These are phyloP conservation scores for Chymomyza amoena DNA, from an alignment of 2,888 invertebrate genomes.

Conservation along the genomic window DNA sequence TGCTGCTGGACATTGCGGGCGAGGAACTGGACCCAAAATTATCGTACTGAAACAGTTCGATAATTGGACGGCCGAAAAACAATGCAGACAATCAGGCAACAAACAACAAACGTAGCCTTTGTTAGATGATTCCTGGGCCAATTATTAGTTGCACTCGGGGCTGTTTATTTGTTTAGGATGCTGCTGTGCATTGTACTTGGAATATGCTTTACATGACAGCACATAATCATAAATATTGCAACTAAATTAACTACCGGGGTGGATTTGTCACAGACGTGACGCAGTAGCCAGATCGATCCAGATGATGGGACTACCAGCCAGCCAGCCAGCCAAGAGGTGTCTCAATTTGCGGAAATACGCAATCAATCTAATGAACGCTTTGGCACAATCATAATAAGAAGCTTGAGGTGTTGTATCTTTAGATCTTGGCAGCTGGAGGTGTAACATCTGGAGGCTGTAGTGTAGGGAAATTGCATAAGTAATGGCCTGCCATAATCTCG, in stretches of 20 bases:
- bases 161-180: slow-evolving; percentile 62
- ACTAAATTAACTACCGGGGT: slow-evolving; percentile 47
- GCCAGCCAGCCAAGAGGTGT: not conserved
- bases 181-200: slow-evolving; percentile 27
- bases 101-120: not conserved
- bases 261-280: not conserved
- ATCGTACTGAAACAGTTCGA: slow-evolving; percentile 28
- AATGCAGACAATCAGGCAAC: slow-evolving; percentile 43
- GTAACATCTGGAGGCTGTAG: not conserved
- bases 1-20: not conserved
- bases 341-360: not conserved
- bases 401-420: not conserved
- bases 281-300: not conserved
- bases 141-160: slow-evolving; percentile 14
- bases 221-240: slow-evolving; percentile 65
- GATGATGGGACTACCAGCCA: not conserved
- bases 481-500: slow-evolving; percentile 1
- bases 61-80: slow-evolving; percentile 61
- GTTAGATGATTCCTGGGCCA: not conserved
- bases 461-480: not conserved
- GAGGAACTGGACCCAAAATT: slow-evolving; percentile 2
- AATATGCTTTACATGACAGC: slow-evolving; percentile 41
- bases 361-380: not conserved
- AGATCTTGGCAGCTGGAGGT: not conserved
- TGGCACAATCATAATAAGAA: not conserved